Conservation (phyloP, 2,888 invertebrate species). For the Onthophagus sagittarius region DNA sequence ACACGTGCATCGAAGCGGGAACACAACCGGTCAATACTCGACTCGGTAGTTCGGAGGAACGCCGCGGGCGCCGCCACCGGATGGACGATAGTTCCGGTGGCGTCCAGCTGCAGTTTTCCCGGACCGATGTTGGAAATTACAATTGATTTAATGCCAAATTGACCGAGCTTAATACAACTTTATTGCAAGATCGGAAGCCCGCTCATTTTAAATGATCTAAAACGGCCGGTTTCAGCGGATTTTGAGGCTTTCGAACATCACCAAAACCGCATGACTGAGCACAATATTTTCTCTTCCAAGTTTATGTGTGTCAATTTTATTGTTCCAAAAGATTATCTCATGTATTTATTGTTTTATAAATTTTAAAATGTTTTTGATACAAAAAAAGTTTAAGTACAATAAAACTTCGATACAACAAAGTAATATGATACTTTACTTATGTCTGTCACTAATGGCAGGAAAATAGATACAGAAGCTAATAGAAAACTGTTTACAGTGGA, state of each 20-base stretch:
- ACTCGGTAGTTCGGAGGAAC: conserved; percentile 36
- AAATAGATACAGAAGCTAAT: too few species aligned
- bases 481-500: too few species aligned
- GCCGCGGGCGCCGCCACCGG: conserved; percentile 37
- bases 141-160: conserved; percentile 14
- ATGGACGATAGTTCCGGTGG: conserved; percentile 23
- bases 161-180: conserved; percentile 10
- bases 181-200: background rate
- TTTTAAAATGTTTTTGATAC: too few species aligned
- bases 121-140: conserved; percentile 5
- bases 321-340: background rate
- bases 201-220: conserved; percentile 6
- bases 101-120: conserved; percentile 6
- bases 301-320: background rate
- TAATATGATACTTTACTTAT: too few species aligned
- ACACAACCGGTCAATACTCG: conserved; percentile 39
- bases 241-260: background rate
- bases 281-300: background rate
- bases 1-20: conserved; percentile 20
- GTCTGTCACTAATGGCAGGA: too few species aligned
- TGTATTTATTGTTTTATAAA: too few species aligned
- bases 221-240: background rate
- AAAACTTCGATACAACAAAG: too few species aligned
- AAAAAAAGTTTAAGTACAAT: too few species aligned
- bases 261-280: background rate